Conservation (phyloP, 2,888 invertebrate species). For the Anticlea derivata region DNA sequence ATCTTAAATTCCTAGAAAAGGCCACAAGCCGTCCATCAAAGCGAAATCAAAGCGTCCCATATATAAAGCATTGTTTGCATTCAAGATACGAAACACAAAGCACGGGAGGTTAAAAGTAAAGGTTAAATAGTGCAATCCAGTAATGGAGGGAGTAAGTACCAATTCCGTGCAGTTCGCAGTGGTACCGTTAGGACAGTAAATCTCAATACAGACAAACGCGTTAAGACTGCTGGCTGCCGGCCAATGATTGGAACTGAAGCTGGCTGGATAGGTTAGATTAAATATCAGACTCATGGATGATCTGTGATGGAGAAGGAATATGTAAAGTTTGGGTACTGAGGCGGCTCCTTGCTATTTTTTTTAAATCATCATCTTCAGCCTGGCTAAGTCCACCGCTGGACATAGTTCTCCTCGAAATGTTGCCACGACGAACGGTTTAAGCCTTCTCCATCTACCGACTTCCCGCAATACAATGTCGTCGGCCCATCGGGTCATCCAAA, state of each 20-base stretch:
- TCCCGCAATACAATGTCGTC: too few relatives aligned
- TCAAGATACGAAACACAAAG: slow-evolving; percentile 6
- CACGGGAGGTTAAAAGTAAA: slow-evolving; percentile 17
- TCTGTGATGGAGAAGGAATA: too few relatives aligned
- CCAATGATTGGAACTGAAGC: slow-evolving; percentile 41
- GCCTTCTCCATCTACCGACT: too few relatives aligned
- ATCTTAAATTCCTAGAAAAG: slow-evolving; percentile 1
- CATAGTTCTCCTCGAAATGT: too few relatives aligned
- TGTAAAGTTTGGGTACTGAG: too few relatives aligned
- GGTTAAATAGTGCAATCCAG: slow-evolving; percentile 36
- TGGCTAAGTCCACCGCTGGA: too few relatives aligned
- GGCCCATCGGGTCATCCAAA: too few relatives aligned
- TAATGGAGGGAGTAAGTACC: slow-evolving; percentile 31
- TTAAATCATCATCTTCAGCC: too few relatives aligned
- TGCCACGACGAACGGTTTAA: too few relatives aligned
- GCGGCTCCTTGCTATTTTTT: too few relatives aligned
- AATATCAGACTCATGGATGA: not conserved
- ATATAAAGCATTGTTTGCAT: slow-evolving; percentile 22
- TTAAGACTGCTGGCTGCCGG: slow-evolving; percentile 52
- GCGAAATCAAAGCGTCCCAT: slow-evolving; percentile 17
- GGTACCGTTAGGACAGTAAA: slow-evolving; percentile 56
- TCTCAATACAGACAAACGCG: slow-evolving; percentile 64
- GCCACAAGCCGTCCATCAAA: not conserved
- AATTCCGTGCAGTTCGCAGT: slow-evolving; percentile 38
- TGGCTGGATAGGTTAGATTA: slow-evolving; percentile 36